These are phyloP conservation scores for Drosophila greeni DNA, from an alignment of 2,888 invertebrate genomes.

Conservation along the genomic window DNA sequence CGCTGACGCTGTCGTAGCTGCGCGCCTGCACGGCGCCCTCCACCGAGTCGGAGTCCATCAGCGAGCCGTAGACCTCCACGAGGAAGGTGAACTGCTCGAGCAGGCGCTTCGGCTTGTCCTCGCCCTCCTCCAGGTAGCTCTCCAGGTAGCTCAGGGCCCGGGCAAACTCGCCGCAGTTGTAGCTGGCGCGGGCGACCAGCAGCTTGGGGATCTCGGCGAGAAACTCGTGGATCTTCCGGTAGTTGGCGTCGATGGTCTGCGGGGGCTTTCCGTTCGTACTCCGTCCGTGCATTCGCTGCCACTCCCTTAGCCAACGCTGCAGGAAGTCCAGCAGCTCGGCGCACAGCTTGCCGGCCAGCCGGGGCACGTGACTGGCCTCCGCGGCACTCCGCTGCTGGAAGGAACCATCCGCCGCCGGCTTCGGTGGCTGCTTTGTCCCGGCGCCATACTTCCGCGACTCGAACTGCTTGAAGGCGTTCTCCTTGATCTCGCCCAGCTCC, in stretches of 20 bases:
- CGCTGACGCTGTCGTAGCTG: slow-evolving; percentile 84
- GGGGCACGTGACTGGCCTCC: slow-evolving; percentile 49
- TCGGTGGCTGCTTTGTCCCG: slow-evolving; percentile 1
- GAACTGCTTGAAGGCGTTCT: slow-evolving; percentile 63
- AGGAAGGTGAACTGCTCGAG: slow-evolving; percentile 83
- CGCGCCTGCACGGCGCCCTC: slow-evolving; percentile 88
- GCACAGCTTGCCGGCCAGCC: slow-evolving; percentile 84
- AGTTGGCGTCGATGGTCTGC: slow-evolving; percentile 73
- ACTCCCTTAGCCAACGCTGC: slow-evolving; percentile 86
- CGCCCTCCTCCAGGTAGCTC: slow-evolving; percentile 82
- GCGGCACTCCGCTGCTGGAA: slow-evolving; percentile 41
- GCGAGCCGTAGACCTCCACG: slow-evolving; percentile 89
- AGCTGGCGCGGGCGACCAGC: slow-evolving; percentile 86
- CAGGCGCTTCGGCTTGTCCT: slow-evolving; percentile 78
- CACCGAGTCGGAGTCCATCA: slow-evolving; percentile 95
- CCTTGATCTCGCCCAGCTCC: slow-evolving; percentile 30
- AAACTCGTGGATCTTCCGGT: slow-evolving; percentile 76
- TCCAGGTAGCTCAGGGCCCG: slow-evolving; percentile 88
- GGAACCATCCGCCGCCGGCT: background rate
- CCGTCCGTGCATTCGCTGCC: slow-evolving; percentile 68
- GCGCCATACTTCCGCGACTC: slow-evolving; percentile 67
- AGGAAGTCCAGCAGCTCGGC: slow-evolving; percentile 88
- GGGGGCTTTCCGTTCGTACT: slow-evolving; percentile 68
- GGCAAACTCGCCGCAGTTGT: slow-evolving; percentile 86
- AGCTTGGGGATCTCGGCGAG: slow-evolving; percentile 82